Base-by-base conservation (phyloP, 2,797 vertebrate species). In the Neosalanx taihuensis region DNA sequence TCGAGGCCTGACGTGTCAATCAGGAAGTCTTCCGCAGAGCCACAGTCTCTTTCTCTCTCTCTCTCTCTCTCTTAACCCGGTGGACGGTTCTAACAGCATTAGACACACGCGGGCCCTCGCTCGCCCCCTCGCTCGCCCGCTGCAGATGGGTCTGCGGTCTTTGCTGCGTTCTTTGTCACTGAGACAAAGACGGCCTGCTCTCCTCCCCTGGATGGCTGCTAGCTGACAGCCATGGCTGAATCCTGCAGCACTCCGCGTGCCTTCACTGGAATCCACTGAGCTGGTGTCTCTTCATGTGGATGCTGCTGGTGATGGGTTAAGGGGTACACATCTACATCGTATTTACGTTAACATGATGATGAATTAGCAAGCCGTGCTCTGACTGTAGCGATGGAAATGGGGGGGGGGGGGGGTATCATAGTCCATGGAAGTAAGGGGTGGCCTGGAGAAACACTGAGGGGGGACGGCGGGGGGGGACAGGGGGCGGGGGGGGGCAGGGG, bases 281-380 rank as follows among this genome's bases (percentile, higher is more conserved):
- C 6, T 37, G 10, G 10, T 37, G 35, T 10, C 3, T 9, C 35
- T 7, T 37, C 10, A 9, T 37, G 6, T 37, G 23, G 2, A 10
- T 37, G 1, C 35, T 9, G 1, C 7, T 7, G 10, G 1, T 37
- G 35, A 37, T 37, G 35, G 35, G 35, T 37, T 4, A 9, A 9
- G 35, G 35, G 35, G 6, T 37, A 9, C 1, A 37, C 35, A 9
- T 37, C 35, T 37, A 7, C 35, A 9, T 37, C 10, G 10, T 37
- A 12, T 46, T 46, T 46, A 26, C 23, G 23, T 26, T 26, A 26
- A 26, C 23, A 26, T 26, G 23, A 26, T 26, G 23, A 26, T 91
- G 91, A 93, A 91, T 91, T 91, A 91, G 83, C 85, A 76, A 86
- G 85, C 83, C 79, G 85, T 74, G 74, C 78, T 89, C 81, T 89